Evolutionary conservation across 1,140 invertebrate species (phyloP).

Genomic region (Akabosia matsudoensis): DNA sequence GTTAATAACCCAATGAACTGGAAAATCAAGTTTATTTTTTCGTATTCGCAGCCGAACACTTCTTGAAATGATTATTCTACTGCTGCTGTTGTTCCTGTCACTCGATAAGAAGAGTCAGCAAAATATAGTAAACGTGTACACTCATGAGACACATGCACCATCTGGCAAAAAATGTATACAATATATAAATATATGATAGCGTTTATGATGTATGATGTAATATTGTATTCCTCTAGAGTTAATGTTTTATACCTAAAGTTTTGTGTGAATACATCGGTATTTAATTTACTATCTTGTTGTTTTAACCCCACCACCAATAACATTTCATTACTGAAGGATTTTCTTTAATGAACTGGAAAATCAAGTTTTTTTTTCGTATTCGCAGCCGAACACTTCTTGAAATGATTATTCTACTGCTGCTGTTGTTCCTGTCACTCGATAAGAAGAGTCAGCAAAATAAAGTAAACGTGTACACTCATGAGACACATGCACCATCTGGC

Average conservation of each 20-base stretch:
- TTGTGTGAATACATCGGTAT: too few relatives aligned
- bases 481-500: neutral
- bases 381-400: neutral
- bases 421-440: neutral
- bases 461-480: too few relatives aligned
- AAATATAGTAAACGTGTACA: too few relatives aligned
- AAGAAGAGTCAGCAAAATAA: neutral
- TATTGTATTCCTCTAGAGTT: too few relatives aligned
- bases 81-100: neutral
- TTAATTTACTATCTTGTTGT: neutral
- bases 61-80: neutral
- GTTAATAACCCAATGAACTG: slow-evolving; percentile 23
- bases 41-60: neutral
- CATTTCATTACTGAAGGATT: neutral
- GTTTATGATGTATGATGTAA: too few relatives aligned
- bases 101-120: neutral
- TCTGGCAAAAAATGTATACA: neutral
- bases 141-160: neutral
- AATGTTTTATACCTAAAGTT: too few relatives aligned
- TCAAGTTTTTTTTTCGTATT: slow-evolving; percentile 5
- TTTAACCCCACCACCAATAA: neutral
- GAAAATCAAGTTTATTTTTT: slow-evolving; percentile 21
- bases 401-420: neutral
- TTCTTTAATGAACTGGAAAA: slow-evolving; percentile 15
- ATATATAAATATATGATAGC: too few relatives aligned